Evolutionary conservation across 2,113 vertebrate genomes (phyloP).

Genomic region (Willisornis vidua): DNA sequence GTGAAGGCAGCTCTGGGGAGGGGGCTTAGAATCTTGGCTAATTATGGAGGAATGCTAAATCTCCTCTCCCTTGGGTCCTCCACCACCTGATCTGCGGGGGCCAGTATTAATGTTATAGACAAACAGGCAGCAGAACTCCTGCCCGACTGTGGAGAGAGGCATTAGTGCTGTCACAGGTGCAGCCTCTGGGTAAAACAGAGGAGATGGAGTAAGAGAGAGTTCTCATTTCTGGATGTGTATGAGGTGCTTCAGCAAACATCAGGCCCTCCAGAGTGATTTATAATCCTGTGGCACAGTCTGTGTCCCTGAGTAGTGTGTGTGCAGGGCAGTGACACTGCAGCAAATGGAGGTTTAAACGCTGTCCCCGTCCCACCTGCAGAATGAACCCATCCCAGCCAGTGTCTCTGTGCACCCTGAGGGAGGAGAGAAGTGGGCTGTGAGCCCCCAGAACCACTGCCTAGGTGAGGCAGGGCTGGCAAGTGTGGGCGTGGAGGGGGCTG

Average conservation of each 20-base stretch:
- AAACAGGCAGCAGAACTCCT: background rate
- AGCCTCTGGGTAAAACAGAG: slow-evolving; percentile 22
- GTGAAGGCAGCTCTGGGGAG: slow-evolving; percentile 40
- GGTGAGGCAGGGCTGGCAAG: fast-evolving
- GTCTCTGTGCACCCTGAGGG: fast-evolving
- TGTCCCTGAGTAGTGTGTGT: background rate
- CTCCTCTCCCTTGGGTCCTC: background rate
- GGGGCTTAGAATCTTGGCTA: slow-evolving; percentile 33
- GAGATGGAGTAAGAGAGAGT: background rate
- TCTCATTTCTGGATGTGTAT: background rate
- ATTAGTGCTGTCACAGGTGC: background rate
- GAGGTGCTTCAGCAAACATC: slow-evolving; percentile 1
- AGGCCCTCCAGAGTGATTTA: background rate
- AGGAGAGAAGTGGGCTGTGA: background rate
- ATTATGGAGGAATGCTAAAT: background rate
- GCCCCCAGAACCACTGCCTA: background rate
- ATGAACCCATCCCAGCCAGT: background rate
- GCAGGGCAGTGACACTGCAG: background rate
- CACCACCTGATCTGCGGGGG: background rate
- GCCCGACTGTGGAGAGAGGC: background rate
- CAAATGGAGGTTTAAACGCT: background rate
- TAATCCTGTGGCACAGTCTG: background rate
- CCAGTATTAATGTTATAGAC: slow-evolving; percentile 25
- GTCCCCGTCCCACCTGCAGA: background rate
- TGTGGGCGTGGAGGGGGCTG: background rate